Base-by-base conservation (phyloP, 2,797 vertebrate species). In the Rhodeus uyekii region DNA sequence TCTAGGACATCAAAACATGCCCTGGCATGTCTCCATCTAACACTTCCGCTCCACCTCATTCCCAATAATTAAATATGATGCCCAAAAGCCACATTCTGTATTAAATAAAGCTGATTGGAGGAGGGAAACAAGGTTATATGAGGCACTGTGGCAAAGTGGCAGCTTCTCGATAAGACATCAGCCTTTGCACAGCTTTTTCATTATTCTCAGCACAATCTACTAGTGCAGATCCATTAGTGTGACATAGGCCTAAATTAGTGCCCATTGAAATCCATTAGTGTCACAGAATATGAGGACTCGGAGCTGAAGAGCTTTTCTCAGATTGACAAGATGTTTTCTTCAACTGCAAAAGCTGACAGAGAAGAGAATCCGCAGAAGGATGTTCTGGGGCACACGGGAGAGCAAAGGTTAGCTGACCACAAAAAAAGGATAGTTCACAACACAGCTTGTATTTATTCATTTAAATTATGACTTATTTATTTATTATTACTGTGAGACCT, bases 31-130 rank as follows among this genome's bases (percentile, higher is more conserved):
- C 76, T 69, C 29, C 65, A 34, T 58, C 64, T 48, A 68, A 65
- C 74, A 73, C 58, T 72, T 80, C 63, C 73, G 44, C 73, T 50
- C 42, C 53, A 67, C 44, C 61, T 78, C 46, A 24, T 82, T 82
- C 50, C 29, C 24, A 67, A 74, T 67, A 73, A 83, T 85, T 84
- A 83, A 83, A 63, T 69, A 68, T 39, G 42, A 80, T 46, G 61
- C 46, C 46, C 58, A 27, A 69, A 72, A 82, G 73, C 69, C 64
- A 29, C 39, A 68, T 76, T 68, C 78, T 79, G 81, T 34, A 76
- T 82, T 44, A 86, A 82, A 86, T 68, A 16, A 83, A 79, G 38
- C 42, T 71, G 76, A 84, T 67, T 65, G 46, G 83, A 81, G 69
- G 68, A 38, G 58, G 67, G 78, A 79, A 76, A 32, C 58, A 61